Conservation (phyloP, 2,113 vertebrate genomes). For the Tricholaema leucomelas region DNA sequence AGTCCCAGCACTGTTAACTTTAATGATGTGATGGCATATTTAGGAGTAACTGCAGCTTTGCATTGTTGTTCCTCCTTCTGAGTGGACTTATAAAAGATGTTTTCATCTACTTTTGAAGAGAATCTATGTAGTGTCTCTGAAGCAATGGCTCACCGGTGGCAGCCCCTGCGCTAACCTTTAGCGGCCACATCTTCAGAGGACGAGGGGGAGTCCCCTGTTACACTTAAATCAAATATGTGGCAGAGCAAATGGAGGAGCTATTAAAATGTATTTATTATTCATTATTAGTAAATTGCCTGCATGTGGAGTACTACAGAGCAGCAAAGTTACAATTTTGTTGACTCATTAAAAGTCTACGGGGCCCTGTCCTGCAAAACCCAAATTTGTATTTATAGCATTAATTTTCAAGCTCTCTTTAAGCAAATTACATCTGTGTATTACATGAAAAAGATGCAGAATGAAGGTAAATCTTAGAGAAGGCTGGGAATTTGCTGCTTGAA, state of each 20-base stretch:
- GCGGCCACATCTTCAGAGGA: background rate
- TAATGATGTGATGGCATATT: slow-evolving; percentile 38
- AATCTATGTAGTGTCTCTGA: background rate
- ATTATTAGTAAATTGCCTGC: slow-evolving; percentile 81
- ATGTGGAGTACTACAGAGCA: slow-evolving; percentile 57
- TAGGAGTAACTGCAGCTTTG: background rate
- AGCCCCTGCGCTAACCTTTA: background rate
- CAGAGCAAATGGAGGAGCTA: slow-evolving; percentile 63
- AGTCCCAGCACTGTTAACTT: background rate
- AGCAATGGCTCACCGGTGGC: background rate
- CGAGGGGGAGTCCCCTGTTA: background rate
- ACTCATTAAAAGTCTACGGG: slow-evolving; percentile 73
- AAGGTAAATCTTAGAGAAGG: slow-evolving; percentile 63
- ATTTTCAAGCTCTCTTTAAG: slow-evolving; percentile 71
- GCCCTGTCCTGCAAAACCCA: slow-evolving; percentile 62
- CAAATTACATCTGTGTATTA: slow-evolving; percentile 43
- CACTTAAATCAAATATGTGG: slow-evolving; percentile 60
- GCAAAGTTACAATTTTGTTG: slow-evolving; percentile 73
- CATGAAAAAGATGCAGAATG: slow-evolving; percentile 26
- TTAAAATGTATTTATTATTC: slow-evolving; percentile 84
- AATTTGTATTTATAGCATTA: slow-evolving; percentile 80
- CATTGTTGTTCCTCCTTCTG: slow-evolving; percentile 26
- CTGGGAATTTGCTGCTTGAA: slow-evolving; percentile 11
- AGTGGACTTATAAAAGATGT: background rate
- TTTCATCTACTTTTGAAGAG: background rate